Conservation (phyloP, 2,888 invertebrate genomes). For the Ichneumoninae sp. region DNA sequence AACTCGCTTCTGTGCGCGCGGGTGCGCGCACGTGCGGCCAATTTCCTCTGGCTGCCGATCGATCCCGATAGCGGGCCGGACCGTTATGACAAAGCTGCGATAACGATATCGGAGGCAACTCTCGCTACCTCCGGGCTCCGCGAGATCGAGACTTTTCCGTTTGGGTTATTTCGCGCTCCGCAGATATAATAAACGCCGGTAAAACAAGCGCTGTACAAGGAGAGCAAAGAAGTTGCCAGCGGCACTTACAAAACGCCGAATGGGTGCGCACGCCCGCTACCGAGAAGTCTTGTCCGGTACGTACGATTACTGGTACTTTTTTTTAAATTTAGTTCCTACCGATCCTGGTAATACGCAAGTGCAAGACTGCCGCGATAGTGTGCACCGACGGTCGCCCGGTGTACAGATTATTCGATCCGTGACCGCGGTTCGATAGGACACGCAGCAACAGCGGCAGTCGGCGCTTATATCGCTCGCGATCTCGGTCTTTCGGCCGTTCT, state of each 20-base stretch:
- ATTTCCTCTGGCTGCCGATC: constrained; percentile 37
- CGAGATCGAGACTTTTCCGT: constrained; percentile 13
- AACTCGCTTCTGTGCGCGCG: constrained; percentile 55
- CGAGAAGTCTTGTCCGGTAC: constrained; percentile 30
- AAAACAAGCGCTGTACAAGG: constrained; percentile 19
- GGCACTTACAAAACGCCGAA: constrained; percentile 52
- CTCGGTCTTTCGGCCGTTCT: constrained; percentile 38
- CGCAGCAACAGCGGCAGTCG: constrained; percentile 25
- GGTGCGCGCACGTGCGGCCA: constrained; percentile 68
- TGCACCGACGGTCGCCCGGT: constrained; percentile 41
- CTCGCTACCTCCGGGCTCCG: constrained; percentile 12
- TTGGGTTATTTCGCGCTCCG: constrained; percentile 44
- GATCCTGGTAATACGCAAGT: constrained; percentile 31
- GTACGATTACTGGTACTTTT: constrained; percentile 42
- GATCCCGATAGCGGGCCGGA: constrained; percentile 28
- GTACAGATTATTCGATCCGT: constrained; percentile 60
- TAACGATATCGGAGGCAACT: constrained; percentile 51
- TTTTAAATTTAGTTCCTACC: constrained; percentile 4
- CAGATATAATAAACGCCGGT: constrained; percentile 35
- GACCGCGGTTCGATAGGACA: constrained; percentile 56
- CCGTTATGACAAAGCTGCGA: constrained; percentile 64
- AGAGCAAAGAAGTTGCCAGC: constrained; percentile 45
- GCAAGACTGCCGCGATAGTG: constrained; percentile 18
- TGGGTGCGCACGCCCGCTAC: constrained; percentile 34
- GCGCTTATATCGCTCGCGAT: constrained; percentile 54